Base-by-base conservation (phyloP, 2,797 vertebrate genomes). In the Rhabdomys pumilio region DNA sequence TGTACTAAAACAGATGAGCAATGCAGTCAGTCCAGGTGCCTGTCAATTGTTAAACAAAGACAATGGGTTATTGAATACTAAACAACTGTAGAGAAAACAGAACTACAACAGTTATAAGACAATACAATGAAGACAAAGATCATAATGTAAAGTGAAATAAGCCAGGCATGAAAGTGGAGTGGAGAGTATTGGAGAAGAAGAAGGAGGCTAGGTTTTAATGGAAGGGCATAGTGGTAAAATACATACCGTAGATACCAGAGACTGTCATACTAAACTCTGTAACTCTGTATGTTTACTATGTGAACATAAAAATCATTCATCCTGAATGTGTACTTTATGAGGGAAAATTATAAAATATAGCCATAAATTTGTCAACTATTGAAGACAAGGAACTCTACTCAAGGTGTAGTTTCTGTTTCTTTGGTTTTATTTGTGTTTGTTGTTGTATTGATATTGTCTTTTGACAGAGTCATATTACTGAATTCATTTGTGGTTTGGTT, bases 391-490 rank as follows among this genome's bases (percentile, higher is more conserved):
- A 88, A 44, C 29, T 17, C 34, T 73, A 77, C 10, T 31, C 3
- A 91, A 69, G 1, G 24, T 4, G 44, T 8, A 63, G 3, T 50
- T 38, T 72, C 57, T 44, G 57, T 3, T 26, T 41, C 24, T 81
- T 38, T n/a, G 6, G 34, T 69, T 69, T n/a, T 69, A n/a, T 69
- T 69, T n/a, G 67, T n/a, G 34, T 19, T n/a, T 47, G 0, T 34
- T 59, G 0, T 34, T 61, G 7, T 31, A 20, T 47, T 47, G 26
- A 59, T 44, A 10, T 83, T 83, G 59, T 22, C 11, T 67, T 69
- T 2, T 63, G 9, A n/a, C 19, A 41, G 4, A 67, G 5, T 2
- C 24, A 15, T 38, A 1, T 19, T 29, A 1, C 20, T 29, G 5
- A 26, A 31, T 24, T 67, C 65, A 31, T 47, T 65, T 84, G 17